Evolutionary conservation across 2,113 vertebrate genomes (phyloP).

Genomic region (Harpagus bidentatus): DNA sequence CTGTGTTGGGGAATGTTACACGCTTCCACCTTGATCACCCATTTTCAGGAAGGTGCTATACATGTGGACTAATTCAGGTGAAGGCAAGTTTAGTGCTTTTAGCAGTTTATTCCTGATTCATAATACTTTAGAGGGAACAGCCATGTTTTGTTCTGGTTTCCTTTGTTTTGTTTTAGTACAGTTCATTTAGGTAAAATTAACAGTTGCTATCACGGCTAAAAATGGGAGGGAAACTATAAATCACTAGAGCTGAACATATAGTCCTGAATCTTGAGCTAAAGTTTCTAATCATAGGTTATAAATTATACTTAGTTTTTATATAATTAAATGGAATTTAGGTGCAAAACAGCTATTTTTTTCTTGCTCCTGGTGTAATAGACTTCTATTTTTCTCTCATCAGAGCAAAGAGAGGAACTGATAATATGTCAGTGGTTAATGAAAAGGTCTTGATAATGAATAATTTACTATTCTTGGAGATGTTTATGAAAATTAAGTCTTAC

Average conservation of each 20-base stretch:
- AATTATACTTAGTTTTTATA: not conserved
- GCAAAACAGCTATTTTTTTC: not conserved
- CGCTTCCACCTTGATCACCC: not conserved
- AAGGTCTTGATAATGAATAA: constrained; percentile 52
- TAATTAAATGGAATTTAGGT: not conserved
- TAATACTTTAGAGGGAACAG: not conserved
- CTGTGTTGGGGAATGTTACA: not conserved
- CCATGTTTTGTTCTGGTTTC: not conserved
- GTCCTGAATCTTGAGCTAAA: not conserved
- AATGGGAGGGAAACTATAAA: not conserved
- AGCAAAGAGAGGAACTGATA: not conserved
- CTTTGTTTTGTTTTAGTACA: not conserved
- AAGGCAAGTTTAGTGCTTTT: not conserved
- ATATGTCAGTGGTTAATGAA: constrained; percentile 14
- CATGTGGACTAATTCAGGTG: not conserved
- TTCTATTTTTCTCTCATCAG: not conserved
- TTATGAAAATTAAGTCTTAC: constrained; percentile 31
- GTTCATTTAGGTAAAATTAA: not conserved
- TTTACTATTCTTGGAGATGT: constrained; percentile 37
- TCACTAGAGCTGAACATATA: not conserved
- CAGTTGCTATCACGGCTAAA: not conserved
- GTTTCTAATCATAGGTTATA: not conserved
- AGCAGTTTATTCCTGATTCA: not conserved
- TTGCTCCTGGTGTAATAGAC: not conserved
- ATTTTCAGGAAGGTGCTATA: not conserved